These are phyloP conservation scores for Otis tarda DNA, from an alignment of 2,113 vertebrate species.

Conservation along the genomic window DNA sequence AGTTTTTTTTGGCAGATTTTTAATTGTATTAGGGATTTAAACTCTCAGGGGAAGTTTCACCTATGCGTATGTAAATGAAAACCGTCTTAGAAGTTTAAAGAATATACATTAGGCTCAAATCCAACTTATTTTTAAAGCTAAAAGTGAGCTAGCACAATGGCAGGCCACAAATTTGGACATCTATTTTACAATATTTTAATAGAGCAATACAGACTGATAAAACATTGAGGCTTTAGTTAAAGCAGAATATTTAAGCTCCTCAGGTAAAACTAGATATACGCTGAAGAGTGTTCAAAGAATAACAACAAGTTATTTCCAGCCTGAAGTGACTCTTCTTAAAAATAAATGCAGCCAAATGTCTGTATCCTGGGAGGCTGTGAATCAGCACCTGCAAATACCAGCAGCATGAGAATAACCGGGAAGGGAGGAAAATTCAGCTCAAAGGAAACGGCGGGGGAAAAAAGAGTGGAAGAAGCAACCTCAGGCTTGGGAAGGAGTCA, in stretches of 20 bases:
- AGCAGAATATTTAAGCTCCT: not conserved
- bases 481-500: not conserved
- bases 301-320: not conserved
- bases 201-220: not conserved
- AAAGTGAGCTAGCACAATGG: not conserved
- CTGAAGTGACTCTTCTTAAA: not conserved
- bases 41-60: not conserved
- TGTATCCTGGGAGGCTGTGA: not conserved
- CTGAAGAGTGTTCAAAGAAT: not conserved
- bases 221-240: not conserved
- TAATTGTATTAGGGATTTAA: not conserved
- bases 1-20: not conserved
- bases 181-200: not conserved
- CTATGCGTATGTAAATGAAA: not conserved
- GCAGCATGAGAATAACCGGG: not conserved
- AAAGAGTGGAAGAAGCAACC: not conserved
- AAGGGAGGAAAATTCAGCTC: not conserved
- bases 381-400: constrained; percentile 16
- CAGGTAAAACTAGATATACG: not conserved
- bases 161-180: not conserved
- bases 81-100: not conserved
- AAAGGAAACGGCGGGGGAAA: not conserved
- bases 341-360: not conserved
- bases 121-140: not conserved
- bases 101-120: not conserved